These are phyloP conservation scores for Toxotes chatareus DNA, from an alignment of 2,113 vertebrate genomes.

Conservation along the genomic window DNA sequence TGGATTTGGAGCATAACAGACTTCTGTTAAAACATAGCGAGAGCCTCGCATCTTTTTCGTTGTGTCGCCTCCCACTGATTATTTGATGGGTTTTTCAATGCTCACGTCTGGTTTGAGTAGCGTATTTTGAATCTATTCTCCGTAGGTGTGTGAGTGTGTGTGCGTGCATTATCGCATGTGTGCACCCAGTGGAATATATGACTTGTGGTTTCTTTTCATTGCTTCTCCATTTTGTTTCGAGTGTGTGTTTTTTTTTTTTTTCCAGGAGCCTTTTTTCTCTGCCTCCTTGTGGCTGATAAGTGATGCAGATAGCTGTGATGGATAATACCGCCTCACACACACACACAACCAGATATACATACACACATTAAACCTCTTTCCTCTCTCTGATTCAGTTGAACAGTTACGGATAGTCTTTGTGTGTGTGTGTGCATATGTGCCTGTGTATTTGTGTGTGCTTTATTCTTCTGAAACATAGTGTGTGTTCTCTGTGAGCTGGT, in stretches of 20 bases:
- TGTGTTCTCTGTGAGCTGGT: conserved; percentile 50
- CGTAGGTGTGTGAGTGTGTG: conserved; percentile 11
- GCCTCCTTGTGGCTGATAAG: conserved; percentile 69
- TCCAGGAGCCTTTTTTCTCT: conserved; percentile 47
- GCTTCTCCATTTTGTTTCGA: conserved; percentile 65
- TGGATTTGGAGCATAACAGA: conserved; percentile 61
- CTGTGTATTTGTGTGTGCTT: conserved; percentile 34
- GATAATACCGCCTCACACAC: conserved; percentile 53
- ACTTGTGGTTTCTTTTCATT: conserved; percentile 65
- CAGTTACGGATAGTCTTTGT: conserved; percentile 30
- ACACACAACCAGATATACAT: not conserved
- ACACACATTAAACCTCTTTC: conserved; percentile 19
- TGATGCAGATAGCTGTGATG: conserved; percentile 74
- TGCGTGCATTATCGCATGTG: conserved; percentile 12
- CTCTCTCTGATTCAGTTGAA: conserved; percentile 45
- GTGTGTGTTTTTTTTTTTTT: conserved; percentile 40
- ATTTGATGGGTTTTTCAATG: conserved; percentile 58
- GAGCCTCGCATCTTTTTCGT: conserved; percentile 35
- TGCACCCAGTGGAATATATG: conserved; percentile 52
- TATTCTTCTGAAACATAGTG: conserved; percentile 51
- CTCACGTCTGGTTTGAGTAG: conserved; percentile 33
- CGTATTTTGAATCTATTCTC: conserved; percentile 15
- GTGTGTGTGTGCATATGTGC: not conserved
- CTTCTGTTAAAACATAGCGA: conserved; percentile 61
- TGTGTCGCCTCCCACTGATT: conserved; percentile 55